phyloP scores from a whole-genome alignment of 2,797 vertebrate genomes.

The Macropus fuliginosus region DNA sequence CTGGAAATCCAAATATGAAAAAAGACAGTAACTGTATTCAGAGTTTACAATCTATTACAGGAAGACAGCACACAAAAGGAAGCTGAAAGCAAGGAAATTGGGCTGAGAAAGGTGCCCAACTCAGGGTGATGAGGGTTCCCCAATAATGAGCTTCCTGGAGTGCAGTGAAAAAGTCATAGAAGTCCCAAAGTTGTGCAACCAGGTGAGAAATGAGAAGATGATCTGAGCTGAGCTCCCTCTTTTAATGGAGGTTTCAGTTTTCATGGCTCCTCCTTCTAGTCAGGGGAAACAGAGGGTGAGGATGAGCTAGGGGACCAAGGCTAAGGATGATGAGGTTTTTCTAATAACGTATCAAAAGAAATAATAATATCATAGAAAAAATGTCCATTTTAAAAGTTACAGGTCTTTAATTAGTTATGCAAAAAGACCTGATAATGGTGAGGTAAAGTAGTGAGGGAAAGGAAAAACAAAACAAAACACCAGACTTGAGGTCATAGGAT shows the following conservation, averaged over 20 bases:
- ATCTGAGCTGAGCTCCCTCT: neutral
- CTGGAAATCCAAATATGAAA: neutral
- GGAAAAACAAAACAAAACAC: too few relatives aligned
- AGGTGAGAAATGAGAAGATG: neutral
- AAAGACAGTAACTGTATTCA: neutral
- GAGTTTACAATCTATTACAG: too few relatives aligned
- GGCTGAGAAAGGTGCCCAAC: neutral
- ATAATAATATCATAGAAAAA: neutral
- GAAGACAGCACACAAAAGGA: neutral
- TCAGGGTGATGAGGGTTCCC: too few relatives aligned
- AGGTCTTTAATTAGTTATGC: neutral
- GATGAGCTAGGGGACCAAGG: neutral
- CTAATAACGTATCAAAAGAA: neutral
- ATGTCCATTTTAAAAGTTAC: neutral
- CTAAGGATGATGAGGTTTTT: neutral
- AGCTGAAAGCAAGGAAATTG: neutral
- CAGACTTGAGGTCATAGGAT: too few relatives aligned
- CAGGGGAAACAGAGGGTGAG: neutral
- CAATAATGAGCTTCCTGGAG: neutral
- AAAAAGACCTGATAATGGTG: neutral
- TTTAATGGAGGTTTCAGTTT: neutral
- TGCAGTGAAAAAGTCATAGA: neutral
- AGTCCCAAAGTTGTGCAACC: neutral
- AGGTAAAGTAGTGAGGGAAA: too few relatives aligned
- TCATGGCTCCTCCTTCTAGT: neutral